Conservation (phyloP, 2,888 invertebrate genomes). For the Ariolimax columbianus region DNA sequence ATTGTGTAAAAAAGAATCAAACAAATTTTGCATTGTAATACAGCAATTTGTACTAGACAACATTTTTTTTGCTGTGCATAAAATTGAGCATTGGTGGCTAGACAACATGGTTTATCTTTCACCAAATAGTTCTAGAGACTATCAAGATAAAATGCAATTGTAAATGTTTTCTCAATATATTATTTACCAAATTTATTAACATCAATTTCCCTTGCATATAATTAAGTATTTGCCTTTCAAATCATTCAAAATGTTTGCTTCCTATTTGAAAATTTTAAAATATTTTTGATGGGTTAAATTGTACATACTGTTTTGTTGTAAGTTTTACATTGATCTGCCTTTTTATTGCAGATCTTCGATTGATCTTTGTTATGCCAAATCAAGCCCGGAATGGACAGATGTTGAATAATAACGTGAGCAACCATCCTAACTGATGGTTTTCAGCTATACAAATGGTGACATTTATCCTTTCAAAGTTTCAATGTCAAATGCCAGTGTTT, state of each 20-base stretch:
- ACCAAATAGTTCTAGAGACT: too few species aligned
- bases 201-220: too few species aligned
- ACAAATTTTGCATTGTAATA: too few species aligned
- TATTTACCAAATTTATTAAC: too few species aligned
- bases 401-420: constrained; percentile 23
- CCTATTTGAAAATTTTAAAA: not conserved
- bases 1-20: too few species aligned
- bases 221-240: too few species aligned
- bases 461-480: not conserved
- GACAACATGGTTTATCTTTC: too few species aligned
- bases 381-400: constrained; percentile 6
- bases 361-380: constrained; percentile 28
- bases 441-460: not conserved
- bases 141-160: too few species aligned
- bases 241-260: not conserved
- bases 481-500: not conserved
- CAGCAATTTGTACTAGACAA: too few species aligned
- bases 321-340: not conserved
- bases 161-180: too few species aligned
- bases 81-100: too few species aligned
- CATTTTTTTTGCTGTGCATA: too few species aligned
- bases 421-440: not conserved
- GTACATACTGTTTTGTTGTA: not conserved
- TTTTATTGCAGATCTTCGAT: not conserved
- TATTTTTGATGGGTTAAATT: not conserved